Conservation (phyloP, 2,888 invertebrate species). For the Eupithecia subumbrata region DNA sequence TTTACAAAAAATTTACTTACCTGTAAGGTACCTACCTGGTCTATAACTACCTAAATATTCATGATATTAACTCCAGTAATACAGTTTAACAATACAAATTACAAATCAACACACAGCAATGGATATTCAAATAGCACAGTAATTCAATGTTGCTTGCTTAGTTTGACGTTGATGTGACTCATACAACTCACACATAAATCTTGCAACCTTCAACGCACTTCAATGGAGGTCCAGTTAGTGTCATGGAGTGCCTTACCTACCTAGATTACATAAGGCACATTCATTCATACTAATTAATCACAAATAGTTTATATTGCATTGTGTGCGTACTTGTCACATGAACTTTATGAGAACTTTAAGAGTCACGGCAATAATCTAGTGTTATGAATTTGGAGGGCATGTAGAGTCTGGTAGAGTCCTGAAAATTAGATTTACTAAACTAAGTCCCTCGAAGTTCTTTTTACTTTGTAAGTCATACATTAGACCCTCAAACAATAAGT, state of each 20-base stretch:
- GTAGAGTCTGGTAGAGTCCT: too few relatives aligned
- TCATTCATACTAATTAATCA: not conserved
- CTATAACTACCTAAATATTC: not conserved
- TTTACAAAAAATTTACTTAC: too few relatives aligned
- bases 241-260: not conserved
- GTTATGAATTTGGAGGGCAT: too few relatives aligned
- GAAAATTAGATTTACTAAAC: too few relatives aligned
- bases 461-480: too few relatives aligned
- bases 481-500: too few relatives aligned
- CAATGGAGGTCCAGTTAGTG: constrained; percentile 20
- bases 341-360: too few relatives aligned
- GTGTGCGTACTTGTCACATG: constrained; percentile 18
- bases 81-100: not conserved
- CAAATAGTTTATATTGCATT: not conserved
- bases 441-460: too few relatives aligned
- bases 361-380: too few relatives aligned
- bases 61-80: not conserved
- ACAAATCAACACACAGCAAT: not conserved
- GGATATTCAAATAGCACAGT: constrained; percentile 12
- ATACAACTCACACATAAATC: constrained; percentile 14
- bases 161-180: constrained; percentile 31
- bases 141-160: constrained; percentile 14
- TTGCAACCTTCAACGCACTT: constrained; percentile 37
- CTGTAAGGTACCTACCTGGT: too few relatives aligned
- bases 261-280: not conserved